Evolutionary conservation across 1,140 invertebrate genomes (phyloP), one percentile per base, ranked within the genome.

Genomic region (Drosophila quadrilineata): DNA sequence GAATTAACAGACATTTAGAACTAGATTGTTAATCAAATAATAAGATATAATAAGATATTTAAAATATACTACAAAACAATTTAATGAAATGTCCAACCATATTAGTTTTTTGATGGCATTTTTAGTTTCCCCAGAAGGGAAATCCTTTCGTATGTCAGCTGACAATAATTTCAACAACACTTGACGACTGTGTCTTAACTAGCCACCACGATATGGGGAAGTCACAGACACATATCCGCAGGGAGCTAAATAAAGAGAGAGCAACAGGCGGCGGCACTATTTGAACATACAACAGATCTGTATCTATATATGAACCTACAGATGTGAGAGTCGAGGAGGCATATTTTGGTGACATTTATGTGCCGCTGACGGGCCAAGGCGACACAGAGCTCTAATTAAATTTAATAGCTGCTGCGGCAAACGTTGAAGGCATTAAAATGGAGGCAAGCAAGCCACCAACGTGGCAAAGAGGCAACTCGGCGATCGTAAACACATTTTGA

Each of bases 361-460:
- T 75, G 57, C 54, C 56, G 60, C 48, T 54, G 31, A 63, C 66
- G 48, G 53, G 62, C 62, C 57, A 56, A 54, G 70, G 45, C 68
- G 57, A 54, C 71, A 62, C 53, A 74, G 75, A 80, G 79, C 68
- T 85, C 84, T 88, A 87, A 87, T 87, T 87, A 88, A 87, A 87
- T 88, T 88, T 85, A 84, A 87, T 85, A 87, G 76, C 84, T 65
- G 59, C 59, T n/a, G n/a, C n/a, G n/a, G 43, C 60, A 68, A 59
- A n/a, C n/a, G n/a, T n/a, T n/a, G n/a, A n/a, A 36, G 56, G 65
- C 70, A 77, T 82, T n/a, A 75, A 87, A 75, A 60, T 71, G 68
- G 71, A 53, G 33, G 40, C 29, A 31, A 50, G 19, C 26, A 31
- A 73, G 64, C 75, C 73, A 87, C 76, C 76, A 84, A 74, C 66